Conservation (phyloP, 2,797 vertebrate species). For the Darevskia mixta region DNA sequence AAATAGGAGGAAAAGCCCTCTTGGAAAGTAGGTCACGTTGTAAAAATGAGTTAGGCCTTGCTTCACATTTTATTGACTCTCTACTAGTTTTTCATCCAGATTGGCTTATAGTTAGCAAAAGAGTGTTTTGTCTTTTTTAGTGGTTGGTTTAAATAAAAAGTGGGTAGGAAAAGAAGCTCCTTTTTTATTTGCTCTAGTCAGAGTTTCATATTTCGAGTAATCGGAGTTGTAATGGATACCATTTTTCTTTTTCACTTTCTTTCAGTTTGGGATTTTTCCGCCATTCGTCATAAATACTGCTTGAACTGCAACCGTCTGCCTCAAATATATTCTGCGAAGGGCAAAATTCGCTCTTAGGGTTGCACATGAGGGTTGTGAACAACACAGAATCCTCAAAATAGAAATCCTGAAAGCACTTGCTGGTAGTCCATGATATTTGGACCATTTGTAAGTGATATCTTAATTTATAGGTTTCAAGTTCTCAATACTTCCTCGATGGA, state of each 20-base stretch:
- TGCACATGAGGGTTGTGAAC: not conserved
- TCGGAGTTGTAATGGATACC: not conserved
- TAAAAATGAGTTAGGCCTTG: slow-evolving; percentile 77
- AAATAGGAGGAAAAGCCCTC: slow-evolving; percentile 57
- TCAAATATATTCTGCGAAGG: rapidly evolving
- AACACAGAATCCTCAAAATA: too few species aligned
- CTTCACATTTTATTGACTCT: slow-evolving; percentile 77
- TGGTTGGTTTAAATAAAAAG: slow-evolving; percentile 57
- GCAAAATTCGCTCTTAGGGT: not conserved
- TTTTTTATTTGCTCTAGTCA: slow-evolving; percentile 34
- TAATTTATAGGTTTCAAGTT: not conserved
- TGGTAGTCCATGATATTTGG: not conserved
- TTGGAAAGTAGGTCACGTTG: slow-evolving; percentile 81
- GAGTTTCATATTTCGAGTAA: not conserved
- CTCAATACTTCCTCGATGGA: not conserved
- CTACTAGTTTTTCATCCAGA: slow-evolving; percentile 67
- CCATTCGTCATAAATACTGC: slow-evolving; percentile 20
- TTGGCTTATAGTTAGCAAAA: slow-evolving; percentile 53
- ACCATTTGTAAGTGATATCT: not conserved
- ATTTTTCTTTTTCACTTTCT: slow-evolving; percentile 20
- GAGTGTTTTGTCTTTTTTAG: slow-evolving; percentile 57
- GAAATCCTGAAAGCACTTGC: not conserved
- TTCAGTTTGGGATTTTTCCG: slow-evolving; percentile 13
- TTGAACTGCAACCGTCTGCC: not conserved
- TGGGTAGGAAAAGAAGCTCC: slow-evolving; percentile 9